These are phyloP conservation scores for Momotus momota DNA, from an alignment of 2,797 vertebrate species.

Conservation along the genomic window DNA sequence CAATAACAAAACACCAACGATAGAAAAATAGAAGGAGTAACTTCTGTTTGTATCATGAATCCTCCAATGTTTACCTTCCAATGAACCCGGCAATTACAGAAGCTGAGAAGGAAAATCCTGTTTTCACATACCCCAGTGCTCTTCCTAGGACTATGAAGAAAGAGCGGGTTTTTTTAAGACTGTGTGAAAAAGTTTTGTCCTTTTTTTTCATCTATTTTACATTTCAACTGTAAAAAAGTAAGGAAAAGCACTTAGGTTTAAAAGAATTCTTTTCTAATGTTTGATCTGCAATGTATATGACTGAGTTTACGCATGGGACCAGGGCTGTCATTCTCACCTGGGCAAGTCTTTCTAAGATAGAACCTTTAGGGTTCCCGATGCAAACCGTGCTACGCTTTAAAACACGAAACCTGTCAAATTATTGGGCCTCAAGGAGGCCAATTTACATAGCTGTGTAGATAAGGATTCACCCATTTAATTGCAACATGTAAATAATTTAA, in stretches of 20 bases:
- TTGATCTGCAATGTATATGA: background rate
- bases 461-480: background rate
- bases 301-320: background rate
- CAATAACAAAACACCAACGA: background rate
- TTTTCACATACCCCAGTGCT: background rate
- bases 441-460: background rate
- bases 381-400: background rate
- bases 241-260: background rate
- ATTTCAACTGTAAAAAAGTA: background rate
- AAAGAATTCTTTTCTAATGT: background rate
- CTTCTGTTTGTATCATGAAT: constrained; percentile 40
- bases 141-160: background rate
- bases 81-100: constrained; percentile 27
- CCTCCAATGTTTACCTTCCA: constrained; percentile 39
- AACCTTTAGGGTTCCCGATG: background rate
- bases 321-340: background rate
- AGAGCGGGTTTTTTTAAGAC: background rate
- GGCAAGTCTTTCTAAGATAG: background rate
- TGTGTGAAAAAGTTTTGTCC: background rate
- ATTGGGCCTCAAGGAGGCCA: background rate
- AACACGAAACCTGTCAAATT: background rate
- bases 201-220: background rate
- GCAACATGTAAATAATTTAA: background rate
- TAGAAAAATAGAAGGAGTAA: background rate
- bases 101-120: constrained; percentile 18